These are phyloP conservation scores for Lordiphosa collinella DNA, from an alignment of 1,140 invertebrate genomes.

Conservation along the genomic window DNA sequence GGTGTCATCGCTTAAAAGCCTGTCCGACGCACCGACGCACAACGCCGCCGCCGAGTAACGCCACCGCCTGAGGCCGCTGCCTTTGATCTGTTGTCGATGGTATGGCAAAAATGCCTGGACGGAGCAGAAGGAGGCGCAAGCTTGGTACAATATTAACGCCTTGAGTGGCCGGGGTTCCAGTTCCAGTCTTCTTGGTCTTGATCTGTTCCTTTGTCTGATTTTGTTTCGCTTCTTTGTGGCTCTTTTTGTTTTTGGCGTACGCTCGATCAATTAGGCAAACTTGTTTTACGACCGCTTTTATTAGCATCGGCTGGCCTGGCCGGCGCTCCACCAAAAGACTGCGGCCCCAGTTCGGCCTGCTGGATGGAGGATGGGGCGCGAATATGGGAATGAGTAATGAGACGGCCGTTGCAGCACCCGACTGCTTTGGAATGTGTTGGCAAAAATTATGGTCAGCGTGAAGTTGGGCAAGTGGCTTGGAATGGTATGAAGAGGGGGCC, in stretches of 20 bases:
- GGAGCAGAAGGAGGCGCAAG: conserved; percentile 33
- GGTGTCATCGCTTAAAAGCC: conserved; percentile 79
- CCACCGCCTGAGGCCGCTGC: conserved; percentile 64
- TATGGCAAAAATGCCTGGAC: conserved; percentile 58
- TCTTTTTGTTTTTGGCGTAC: conserved; percentile 67
- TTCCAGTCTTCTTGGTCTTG: conserved; percentile 27
- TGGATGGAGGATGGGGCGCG: conserved; percentile 4
- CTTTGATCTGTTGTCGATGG: conserved; percentile 63
- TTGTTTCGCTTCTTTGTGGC: conserved; percentile 21
- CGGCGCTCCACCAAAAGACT: conserved; percentile 52
- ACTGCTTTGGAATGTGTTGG: conserved; percentile 63
- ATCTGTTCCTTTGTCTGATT: conserved; percentile 44
- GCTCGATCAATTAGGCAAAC: conserved; percentile 79
- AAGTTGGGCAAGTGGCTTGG: conserved; percentile 43
- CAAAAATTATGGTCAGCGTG: conserved; percentile 61
- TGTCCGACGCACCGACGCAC: conserved; percentile 52
- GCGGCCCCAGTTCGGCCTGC: not conserved
- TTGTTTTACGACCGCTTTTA: conserved; percentile 79
- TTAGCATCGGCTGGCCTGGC: conserved; percentile 58
- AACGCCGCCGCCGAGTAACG: conserved; percentile 64
- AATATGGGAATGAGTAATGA: conserved; percentile 65
- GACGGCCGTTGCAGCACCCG: conserved; percentile 38
- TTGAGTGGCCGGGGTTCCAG: conserved; percentile 21
- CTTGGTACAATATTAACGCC: conserved; percentile 68
- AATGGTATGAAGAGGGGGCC: not conserved